Base-by-base conservation (phyloP, 2,888 invertebrate genomes). In the Automeris io region DNA sequence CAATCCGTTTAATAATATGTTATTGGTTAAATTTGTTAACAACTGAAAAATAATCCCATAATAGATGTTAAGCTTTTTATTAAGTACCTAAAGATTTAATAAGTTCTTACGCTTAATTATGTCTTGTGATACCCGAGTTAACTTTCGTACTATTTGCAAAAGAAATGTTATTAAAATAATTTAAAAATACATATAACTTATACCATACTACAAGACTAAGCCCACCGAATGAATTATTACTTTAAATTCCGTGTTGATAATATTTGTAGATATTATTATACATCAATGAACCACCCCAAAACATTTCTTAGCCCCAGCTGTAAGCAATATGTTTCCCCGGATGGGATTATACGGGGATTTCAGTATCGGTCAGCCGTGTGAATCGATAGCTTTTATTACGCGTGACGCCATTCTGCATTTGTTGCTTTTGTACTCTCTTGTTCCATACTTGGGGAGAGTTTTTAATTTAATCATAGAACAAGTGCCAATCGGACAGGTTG, bases 301-400 rank as follows among this genome's bases (percentile, higher is more conserved):
- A 39, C 43, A 42, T 41, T 67, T 70, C 70, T 70, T 60, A 57
- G 66, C 46, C 69, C 62, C 65, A 70, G 67, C 65, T 64, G 70
- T 66, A 56, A 63, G 64, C 70, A 76, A 72, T 76, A 74, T 76
- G 71, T 75, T 75, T 67, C 59, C 57, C 51, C 60, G 57, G 58
- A 61, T 53, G 64, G 62, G 67, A 73, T 72, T 67, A 72, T 60
- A 56, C 43, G 56, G 49, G 62, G 70, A 75, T 78, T 75, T 73
- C 54, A 69, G 68, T 66, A 63, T 61, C 55, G 73, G 75, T 70
- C 75, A 76, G 62, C 57, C 61, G 61, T 59, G 58, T 62, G 47
- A 57, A 72, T 79, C 74, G 70, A 78, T 74, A 70, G 59, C 58
- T 63, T 70, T 74, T 71, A 71, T 76, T 68, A 72, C 52, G 61